A percentile compares a stretch with the other conserved stretches of the same genome.
These are phyloP conservation scores for Triops longicaudatus DNA, from an alignment of 1,140 invertebrate species.

Conservation along the genomic window DNA sequence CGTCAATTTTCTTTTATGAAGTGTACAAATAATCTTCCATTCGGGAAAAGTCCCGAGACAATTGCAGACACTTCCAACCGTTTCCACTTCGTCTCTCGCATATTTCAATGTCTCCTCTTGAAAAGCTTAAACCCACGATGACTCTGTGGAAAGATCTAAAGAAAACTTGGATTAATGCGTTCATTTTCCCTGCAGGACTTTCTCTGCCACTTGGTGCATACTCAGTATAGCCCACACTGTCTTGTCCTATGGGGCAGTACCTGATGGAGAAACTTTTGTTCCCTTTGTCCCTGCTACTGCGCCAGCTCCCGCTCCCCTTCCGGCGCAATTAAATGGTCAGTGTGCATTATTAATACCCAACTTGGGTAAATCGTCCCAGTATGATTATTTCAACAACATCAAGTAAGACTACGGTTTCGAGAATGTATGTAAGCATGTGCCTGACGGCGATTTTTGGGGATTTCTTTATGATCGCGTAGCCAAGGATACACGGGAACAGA, in stretches of 20 bases:
- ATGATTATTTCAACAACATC: not conserved
- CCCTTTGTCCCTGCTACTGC: not conserved
- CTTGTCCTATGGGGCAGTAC: not conserved
- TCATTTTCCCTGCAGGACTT: not conserved
- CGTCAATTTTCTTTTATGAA: not conserved
- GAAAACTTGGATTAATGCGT: too few species aligned
- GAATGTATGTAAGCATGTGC: too few species aligned
- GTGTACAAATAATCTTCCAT: too few species aligned
- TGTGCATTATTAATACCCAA: not conserved
- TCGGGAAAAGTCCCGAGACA: too few species aligned
- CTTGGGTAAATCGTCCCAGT: not conserved
- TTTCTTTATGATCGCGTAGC: constrained; percentile 26
- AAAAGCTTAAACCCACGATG: too few species aligned
- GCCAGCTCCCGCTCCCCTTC: not conserved
- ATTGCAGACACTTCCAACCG: too few species aligned
- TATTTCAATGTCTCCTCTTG: too few species aligned
- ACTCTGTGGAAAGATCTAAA: too few species aligned
- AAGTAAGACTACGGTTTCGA: not conserved
- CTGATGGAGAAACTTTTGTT: not conserved
- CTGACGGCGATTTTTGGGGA: not conserved
- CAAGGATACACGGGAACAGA: constrained; percentile 33
- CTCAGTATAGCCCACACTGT: constrained; percentile 5
- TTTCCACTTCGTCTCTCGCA: too few species aligned
- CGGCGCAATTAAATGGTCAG: not conserved
- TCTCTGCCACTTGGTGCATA: not conserved